Evolutionary conservation across 2,888 invertebrate species (phyloP).

Genomic region (Caenorhabditis japonica): DNA sequence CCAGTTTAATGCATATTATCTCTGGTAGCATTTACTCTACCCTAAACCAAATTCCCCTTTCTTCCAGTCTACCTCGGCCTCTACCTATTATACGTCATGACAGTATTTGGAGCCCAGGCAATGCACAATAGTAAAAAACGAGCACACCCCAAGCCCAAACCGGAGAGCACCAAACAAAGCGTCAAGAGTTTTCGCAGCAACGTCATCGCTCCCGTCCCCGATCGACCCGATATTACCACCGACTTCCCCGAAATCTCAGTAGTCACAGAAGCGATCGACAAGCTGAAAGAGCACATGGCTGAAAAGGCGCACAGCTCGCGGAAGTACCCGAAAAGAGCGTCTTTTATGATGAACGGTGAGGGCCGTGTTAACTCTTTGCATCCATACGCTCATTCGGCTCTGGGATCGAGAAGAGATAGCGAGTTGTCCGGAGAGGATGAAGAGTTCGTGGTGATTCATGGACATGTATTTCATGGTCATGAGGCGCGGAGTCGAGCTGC

Average conservation of each 20-base stretch:
- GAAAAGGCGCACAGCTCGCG: slow-evolving; percentile 26
- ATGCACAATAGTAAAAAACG: slow-evolving; percentile 45
- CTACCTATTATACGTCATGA: slow-evolving; percentile 79
- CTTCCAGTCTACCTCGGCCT: slow-evolving; percentile 79
- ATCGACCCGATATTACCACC: slow-evolving; percentile 22
- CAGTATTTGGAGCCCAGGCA: slow-evolving; percentile 79
- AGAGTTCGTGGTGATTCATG: slow-evolving; percentile 60
- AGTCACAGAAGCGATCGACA: slow-evolving; percentile 44
- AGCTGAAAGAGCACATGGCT: slow-evolving; percentile 41
- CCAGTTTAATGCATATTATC: too few relatives aligned
- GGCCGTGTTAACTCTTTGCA: slow-evolving; percentile 28
- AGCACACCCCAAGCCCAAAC: slow-evolving; percentile 20
- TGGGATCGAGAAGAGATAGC: slow-evolving; percentile 22
- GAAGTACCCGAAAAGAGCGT: slow-evolving; percentile 32
- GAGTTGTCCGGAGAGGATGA: slow-evolving; percentile 46
- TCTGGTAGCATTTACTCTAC: too few relatives aligned
- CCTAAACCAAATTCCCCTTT: too few relatives aligned
- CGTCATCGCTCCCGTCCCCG: slow-evolving; percentile 30
- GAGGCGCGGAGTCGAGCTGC: slow-evolving; percentile 61
- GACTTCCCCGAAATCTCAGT: slow-evolving; percentile 42
- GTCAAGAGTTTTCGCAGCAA: slow-evolving; percentile 11
- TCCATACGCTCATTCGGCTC: slow-evolving; percentile 25
- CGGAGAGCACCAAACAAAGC: slow-evolving; percentile 19
- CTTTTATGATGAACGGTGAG: slow-evolving; percentile 30
- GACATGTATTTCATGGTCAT: slow-evolving; percentile 59